These are phyloP conservation scores for Chrysomela aeneicollis DNA, from an alignment of 2,888 invertebrate genomes.

Conservation along the genomic window DNA sequence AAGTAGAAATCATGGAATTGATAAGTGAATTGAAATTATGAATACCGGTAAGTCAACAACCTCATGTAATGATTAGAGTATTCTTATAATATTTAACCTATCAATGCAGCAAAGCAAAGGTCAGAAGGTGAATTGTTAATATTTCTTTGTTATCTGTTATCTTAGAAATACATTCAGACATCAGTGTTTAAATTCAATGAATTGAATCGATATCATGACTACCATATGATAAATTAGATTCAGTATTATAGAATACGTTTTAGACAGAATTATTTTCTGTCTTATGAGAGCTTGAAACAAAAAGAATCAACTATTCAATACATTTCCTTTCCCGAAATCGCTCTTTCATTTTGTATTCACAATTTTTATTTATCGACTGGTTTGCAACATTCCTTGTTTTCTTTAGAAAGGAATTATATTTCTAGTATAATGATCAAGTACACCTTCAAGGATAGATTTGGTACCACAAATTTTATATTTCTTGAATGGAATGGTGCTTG, in stretches of 20 bases:
- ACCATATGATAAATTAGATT: no score
- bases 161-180: neutral
- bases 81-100: neutral
- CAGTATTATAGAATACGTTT: no score
- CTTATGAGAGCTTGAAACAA: no score
- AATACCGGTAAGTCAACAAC: neutral
- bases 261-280: no score
- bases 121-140: neutral
- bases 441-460: constrained; percentile 49
- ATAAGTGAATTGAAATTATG: neutral
- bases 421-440: neutral
- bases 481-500: constrained; percentile 47
- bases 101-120: neutral
- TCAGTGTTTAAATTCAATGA: neutral
- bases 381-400: constrained; percentile 13
- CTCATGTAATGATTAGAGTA: neutral
- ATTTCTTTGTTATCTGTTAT: neutral
- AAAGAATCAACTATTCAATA: no score
- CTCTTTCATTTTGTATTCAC: constrained; percentile 5
- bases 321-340: neutral
- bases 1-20: neutral
- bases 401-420: neutral
- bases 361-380: neutral
- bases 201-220: neutral
- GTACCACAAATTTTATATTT: constrained; percentile 46